Base-by-base conservation (phyloP, 2,797 vertebrate genomes). In the Allobates femoralis region DNA sequence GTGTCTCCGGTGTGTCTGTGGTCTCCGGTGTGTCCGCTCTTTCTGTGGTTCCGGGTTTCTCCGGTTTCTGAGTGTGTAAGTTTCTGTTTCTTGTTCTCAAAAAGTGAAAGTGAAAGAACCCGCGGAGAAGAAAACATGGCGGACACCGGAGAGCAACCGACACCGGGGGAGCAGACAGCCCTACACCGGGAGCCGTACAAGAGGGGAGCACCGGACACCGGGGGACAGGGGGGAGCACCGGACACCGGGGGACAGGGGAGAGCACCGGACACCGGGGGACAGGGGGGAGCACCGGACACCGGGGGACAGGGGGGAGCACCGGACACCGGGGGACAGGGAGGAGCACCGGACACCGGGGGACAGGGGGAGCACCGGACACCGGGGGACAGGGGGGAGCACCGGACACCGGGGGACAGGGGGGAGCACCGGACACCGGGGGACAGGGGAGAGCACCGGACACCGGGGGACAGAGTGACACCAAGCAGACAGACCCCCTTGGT, bases 371-470 rank as follows among this genome's bases (percentile, higher is more conserved):
- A n/a, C n/a, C n/a, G n/a, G n/a, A n/a, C n/a, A n/a, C n/a, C n/a
- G n/a, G n/a, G n/a, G n/a, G n/a, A n/a, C n/a, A n/a, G n/a, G n/a
- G n/a, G n/a, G n/a, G n/a, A n/a, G n/a, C n/a, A n/a, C n/a, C n/a
- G n/a, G n/a, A n/a, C n/a, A n/a, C n/a, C n/a, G n/a, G n/a, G n/a
- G n/a, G n/a, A n/a, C n/a, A n/a, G n/a, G n/a, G n/a, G n/a, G n/a
- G n/a, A n/a, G n/a, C n/a, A n/a, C n/a, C n/a, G n/a, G n/a, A n/a
- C n/a, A n/a, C n/a, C n/a, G n/a, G n/a, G n/a, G 69, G 18, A 41
- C 64, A 67, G 64, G 23, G 56, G 56, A 6, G 56, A 4, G 87
- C 90, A 91, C 89, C 78, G 19, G 85, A 91, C 21, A 67, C 5
- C 6, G n/a, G n/a, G 60, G 66, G 64, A 34, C 62, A 71, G 80